phyloP scores from a whole-genome alignment of 2,113 vertebrate species.

The Takifugu flavidus region DNA sequence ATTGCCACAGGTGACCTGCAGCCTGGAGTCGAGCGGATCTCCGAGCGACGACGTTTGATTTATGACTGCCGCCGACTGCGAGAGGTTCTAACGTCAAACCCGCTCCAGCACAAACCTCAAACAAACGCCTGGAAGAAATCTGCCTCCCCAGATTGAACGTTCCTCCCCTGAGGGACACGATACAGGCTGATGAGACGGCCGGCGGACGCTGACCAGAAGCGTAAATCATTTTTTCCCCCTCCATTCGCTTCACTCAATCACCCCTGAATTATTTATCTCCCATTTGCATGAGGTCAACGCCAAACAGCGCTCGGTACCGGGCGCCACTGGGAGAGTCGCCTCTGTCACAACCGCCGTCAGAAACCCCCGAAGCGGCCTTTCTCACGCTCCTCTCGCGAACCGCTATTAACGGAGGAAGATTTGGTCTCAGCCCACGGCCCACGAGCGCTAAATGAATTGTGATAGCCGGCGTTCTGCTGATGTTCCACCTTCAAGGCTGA shows the following conservation, averaged over 20 bases:
- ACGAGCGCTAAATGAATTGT: conserved; percentile 49
- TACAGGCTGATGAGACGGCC: not conserved
- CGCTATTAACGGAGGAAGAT: conserved; percentile 28
- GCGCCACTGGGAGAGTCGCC: not conserved
- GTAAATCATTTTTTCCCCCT: not conserved
- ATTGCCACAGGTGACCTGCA: too few relatives aligned
- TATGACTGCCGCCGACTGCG: too few relatives aligned
- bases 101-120: too few relatives aligned
- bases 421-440: too few relatives aligned
- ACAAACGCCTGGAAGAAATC: too few relatives aligned
- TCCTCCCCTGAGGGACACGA: conserved; percentile 9
- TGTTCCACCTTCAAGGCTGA: conserved; percentile 65
- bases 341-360: conserved; percentile 16
- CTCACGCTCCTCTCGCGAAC: conserved; percentile 17
- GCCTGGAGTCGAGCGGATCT: too few relatives aligned
- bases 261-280: conserved; percentile 12
- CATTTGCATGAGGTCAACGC: conserved; percentile 20
- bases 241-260: conserved; percentile 1
- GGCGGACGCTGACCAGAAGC: not conserved
- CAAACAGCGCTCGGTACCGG: conserved; percentile 15
- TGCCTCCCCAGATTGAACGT: not conserved
- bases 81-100: too few relatives aligned
- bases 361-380: conserved; percentile 15
- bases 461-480: conserved; percentile 42
- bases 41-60: too few relatives aligned